Conservation (phyloP, 2,113 vertebrate species). For the Coptodon bakossiorum region DNA sequence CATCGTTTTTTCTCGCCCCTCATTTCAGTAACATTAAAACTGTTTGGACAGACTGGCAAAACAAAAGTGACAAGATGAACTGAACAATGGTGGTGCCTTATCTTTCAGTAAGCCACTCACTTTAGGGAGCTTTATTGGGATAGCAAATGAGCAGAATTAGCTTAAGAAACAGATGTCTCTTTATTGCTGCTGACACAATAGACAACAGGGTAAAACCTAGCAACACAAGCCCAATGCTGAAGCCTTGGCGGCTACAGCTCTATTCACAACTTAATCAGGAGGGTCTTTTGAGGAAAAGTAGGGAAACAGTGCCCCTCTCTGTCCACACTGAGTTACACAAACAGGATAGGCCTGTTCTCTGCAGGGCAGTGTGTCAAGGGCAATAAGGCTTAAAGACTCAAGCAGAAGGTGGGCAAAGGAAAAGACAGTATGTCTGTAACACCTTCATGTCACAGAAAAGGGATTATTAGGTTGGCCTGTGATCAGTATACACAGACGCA, state of each 20-base stretch:
- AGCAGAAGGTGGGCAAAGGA: constrained; percentile 16
- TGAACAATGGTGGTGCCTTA: background rate
- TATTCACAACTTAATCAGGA: background rate
- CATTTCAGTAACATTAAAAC: background rate
- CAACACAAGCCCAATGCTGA: background rate
- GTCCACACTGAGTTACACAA: constrained; percentile 12
- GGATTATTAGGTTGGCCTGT: constrained; percentile 20
- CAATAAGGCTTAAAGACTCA: constrained; percentile 38
- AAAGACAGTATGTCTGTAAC: constrained; percentile 36
- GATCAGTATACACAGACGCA: constrained; percentile 27
- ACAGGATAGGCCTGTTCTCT: background rate
- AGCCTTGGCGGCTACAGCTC: background rate
- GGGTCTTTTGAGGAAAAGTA: background rate
- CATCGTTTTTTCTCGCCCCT: background rate
- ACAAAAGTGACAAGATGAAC: constrained; percentile 22
- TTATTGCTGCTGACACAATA: background rate
- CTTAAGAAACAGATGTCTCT: constrained; percentile 33
- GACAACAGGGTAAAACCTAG: background rate
- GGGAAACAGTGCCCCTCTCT: constrained; percentile 48
- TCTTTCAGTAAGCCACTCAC: background rate
- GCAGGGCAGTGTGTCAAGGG: constrained; percentile 26
- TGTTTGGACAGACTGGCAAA: constrained; percentile 12
- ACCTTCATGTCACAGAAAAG: constrained; percentile 35
- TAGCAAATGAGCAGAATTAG: constrained; percentile 13
- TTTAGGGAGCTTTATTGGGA: constrained; percentile 1